Evolutionary conservation across 2,113 vertebrate genomes (phyloP).

Genomic region (Cyanocitta stelleri): DNA sequence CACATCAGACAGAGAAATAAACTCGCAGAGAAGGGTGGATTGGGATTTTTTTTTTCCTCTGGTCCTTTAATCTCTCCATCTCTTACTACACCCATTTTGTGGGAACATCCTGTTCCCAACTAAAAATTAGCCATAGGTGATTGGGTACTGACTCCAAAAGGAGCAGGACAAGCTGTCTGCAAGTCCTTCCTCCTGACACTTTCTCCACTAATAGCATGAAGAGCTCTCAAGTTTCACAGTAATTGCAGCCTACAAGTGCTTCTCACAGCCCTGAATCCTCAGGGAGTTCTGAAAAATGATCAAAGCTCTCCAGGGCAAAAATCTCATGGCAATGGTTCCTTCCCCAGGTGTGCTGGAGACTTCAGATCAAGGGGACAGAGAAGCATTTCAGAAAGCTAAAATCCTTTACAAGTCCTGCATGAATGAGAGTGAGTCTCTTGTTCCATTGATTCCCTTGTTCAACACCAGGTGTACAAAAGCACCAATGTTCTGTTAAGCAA

Average conservation of each 20-base stretch:
- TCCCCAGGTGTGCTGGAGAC: slow-evolving; percentile 86
- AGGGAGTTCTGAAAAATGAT: neutral
- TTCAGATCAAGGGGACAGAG: slow-evolving; percentile 75
- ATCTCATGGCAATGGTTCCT: neutral
- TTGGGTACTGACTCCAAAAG: neutral
- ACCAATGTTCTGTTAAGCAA: neutral
- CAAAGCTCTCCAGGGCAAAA: neutral
- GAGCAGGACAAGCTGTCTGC: neutral
- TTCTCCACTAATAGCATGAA: neutral
- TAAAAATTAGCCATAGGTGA: neutral
- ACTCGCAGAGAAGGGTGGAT: neutral
- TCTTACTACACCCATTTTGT: neutral
- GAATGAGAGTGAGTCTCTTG: slow-evolving; percentile 87
- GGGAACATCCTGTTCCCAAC: neutral
- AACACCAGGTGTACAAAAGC: neutral
- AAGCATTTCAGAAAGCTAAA: slow-evolving; percentile 90
- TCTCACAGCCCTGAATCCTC: neutral
- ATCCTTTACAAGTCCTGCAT: slow-evolving; percentile 92
- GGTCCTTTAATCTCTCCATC: neutral
- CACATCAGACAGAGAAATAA: neutral
- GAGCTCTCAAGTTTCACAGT: neutral
- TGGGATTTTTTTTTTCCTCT: neutral
- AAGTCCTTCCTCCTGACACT: neutral
- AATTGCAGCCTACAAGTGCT: neutral
- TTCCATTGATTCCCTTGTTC: neutral